Conservation (phyloP, 2,888 invertebrate genomes). For the Epistrophe grossulariae region DNA sequence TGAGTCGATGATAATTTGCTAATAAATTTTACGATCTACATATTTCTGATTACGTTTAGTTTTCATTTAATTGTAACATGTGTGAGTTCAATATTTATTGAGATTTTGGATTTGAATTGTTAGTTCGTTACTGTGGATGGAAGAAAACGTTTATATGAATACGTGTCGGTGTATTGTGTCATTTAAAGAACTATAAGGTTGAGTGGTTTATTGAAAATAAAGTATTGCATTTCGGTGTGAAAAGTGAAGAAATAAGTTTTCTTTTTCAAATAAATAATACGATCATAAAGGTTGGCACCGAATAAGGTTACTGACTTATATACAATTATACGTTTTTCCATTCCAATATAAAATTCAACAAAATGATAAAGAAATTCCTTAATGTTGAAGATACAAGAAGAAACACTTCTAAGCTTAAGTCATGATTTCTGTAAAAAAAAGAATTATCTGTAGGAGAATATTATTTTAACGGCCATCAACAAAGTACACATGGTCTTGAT, state of each 20-base stretch:
- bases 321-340: no score
- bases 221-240: not conserved
- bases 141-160: conserved; percentile 22
- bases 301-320: no score
- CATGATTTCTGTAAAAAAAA: no score
- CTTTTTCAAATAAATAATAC: no score
- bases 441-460: no score
- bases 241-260: not conserved
- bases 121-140: conserved; percentile 27
- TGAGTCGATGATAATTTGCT: conserved; percentile 84
- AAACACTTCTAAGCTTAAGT: no score
- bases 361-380: no score
- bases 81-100: conserved; percentile 14
- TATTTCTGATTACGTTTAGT: conserved; percentile 44
- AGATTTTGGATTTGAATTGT: not conserved
- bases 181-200: not conserved
- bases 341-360: no score
- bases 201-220: not conserved
- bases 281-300: not conserved
- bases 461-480: no score
- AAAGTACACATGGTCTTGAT: no score
- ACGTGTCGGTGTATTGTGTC: not conserved
- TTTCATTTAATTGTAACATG: conserved; percentile 54
- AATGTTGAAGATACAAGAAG: no score
- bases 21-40: not conserved